Evolutionary conservation across 2,888 invertebrate genomes (phyloP).

Genomic region (Hyposoter didymator): DNA sequence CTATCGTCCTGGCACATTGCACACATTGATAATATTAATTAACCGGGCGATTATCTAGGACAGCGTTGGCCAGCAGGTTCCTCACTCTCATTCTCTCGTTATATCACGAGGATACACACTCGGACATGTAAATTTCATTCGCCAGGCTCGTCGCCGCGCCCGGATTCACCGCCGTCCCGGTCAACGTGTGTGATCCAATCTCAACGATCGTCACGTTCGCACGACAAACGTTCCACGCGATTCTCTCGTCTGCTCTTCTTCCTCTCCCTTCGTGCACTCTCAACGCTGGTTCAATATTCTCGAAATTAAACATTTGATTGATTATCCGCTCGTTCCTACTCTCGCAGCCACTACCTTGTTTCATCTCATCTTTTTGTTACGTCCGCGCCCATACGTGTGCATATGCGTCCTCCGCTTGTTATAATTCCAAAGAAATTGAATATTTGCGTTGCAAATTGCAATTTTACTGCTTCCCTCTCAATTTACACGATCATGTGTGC

Average conservation of each 20-base stretch:
- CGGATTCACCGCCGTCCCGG: slow-evolving; percentile 1
- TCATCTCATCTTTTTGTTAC: not conserved
- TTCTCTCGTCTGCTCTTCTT: slow-evolving; percentile 9
- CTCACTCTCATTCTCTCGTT: slow-evolving; percentile 55
- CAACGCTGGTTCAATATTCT: slow-evolving; percentile 13
- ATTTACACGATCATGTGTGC: not conserved
- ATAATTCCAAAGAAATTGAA: slow-evolving; percentile 13
- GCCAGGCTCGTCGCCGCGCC: slow-evolving; percentile 3
- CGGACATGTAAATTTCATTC: slow-evolving; percentile 52
- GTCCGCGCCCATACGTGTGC: not conserved
- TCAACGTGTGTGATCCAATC: slow-evolving; percentile 54
- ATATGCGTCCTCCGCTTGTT: not conserved
- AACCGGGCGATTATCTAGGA: slow-evolving; percentile 66
- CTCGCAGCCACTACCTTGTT: not conserved
- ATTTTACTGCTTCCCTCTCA: not conserved
- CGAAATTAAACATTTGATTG: slow-evolving; percentile 53
- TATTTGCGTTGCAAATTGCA: slow-evolving; percentile 35
- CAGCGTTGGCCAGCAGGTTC: slow-evolving; percentile 34
- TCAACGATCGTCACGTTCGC: slow-evolving; percentile 62
- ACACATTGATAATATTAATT: slow-evolving; percentile 70
- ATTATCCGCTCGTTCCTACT: slow-evolving; percentile 47
- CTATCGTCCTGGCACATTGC: slow-evolving; percentile 36
- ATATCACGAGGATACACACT: slow-evolving; percentile 43
- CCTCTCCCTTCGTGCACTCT: not conserved
- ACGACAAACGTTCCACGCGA: slow-evolving; percentile 21